These are phyloP conservation scores for Helarctos malayanus DNA, from an alignment of 2,797 vertebrate genomes.

Conservation along the genomic window DNA sequence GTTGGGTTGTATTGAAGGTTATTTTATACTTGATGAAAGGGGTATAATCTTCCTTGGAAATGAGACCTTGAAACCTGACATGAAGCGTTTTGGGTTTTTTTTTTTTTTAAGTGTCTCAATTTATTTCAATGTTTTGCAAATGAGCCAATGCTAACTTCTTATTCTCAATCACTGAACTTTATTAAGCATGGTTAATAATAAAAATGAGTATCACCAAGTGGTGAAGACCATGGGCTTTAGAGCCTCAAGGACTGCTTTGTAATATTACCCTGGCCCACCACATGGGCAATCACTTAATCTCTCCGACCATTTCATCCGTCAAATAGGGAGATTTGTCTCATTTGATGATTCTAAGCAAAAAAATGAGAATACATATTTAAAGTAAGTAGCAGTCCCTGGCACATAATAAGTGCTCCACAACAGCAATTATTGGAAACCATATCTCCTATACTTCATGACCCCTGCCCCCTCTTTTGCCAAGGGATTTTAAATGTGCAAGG, in stretches of 20 bases:
- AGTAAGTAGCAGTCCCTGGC: not conserved
- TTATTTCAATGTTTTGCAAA: conserved; percentile 63
- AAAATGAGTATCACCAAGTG: conserved; percentile 23
- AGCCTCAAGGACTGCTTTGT: conserved; percentile 1
- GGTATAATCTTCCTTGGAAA: conserved; percentile 18
- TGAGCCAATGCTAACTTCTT: conserved; percentile 50
- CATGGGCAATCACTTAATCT: conserved; percentile 14
- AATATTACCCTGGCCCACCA: not conserved
- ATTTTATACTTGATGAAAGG: conserved; percentile 52
- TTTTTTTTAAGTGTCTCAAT: conserved; percentile 34
- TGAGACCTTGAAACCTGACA: conserved; percentile 28
- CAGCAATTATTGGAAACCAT: not conserved
- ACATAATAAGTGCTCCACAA: not conserved
- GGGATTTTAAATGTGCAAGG: not conserved
- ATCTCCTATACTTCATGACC: not conserved
- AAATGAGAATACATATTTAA: conserved; percentile 60
- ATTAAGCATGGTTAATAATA: conserved; percentile 46
- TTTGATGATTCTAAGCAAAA: conserved; percentile 57
- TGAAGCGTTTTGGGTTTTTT: not conserved
- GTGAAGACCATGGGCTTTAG: conserved; percentile 23
- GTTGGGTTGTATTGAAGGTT: not conserved
- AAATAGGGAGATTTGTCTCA: conserved; percentile 43
- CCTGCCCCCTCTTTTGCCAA: conserved; percentile 50
- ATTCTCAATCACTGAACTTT: conserved; percentile 47
- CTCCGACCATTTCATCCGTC: conserved; percentile 38